These are phyloP conservation scores for Argyrosomus japonicus DNA, from an alignment of 2,113 vertebrate species.

Conservation along the genomic window DNA sequence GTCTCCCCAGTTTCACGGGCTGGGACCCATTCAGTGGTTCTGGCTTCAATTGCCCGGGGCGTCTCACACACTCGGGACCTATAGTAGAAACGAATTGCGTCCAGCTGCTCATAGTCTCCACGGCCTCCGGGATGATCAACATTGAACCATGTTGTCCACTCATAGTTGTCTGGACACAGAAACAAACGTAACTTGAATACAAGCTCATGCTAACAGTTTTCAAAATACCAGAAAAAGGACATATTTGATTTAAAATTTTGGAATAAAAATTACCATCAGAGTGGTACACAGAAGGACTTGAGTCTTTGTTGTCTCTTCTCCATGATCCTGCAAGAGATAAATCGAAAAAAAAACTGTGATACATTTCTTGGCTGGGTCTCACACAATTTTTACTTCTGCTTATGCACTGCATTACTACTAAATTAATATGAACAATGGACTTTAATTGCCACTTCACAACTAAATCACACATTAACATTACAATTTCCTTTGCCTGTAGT, in stretches of 20 bases:
- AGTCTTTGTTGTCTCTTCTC: constrained; percentile 58
- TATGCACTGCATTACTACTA: neutral
- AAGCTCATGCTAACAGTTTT: neutral
- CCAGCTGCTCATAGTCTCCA: constrained; percentile 91
- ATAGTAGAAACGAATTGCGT: constrained; percentile 91
- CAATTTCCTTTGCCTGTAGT: neutral
- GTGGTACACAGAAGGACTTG: constrained; percentile 43
- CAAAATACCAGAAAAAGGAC: neutral
- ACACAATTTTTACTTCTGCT: neutral
- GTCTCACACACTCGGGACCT: constrained; percentile 84
- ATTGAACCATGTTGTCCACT: constrained; percentile 94
- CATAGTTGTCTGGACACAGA: constrained; percentile 79
- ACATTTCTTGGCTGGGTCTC: neutral
- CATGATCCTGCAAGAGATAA: constrained; percentile 66
- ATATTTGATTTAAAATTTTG: neutral
- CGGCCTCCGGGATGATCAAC: constrained; percentile 91
- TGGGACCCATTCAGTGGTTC: constrained; percentile 89
- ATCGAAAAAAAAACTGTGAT: neutral
- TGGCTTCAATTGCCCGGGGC: constrained; percentile 87
- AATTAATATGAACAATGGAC: neutral
- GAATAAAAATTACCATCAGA: constrained; percentile 66
- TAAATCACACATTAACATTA: neutral
- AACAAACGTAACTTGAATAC: constrained; percentile 2
- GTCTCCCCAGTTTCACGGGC: constrained; percentile 86
- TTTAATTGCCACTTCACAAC: neutral